Base-by-base conservation (phyloP, 2,797 vertebrate genomes). In the Coracias cyanogaster region DNA sequence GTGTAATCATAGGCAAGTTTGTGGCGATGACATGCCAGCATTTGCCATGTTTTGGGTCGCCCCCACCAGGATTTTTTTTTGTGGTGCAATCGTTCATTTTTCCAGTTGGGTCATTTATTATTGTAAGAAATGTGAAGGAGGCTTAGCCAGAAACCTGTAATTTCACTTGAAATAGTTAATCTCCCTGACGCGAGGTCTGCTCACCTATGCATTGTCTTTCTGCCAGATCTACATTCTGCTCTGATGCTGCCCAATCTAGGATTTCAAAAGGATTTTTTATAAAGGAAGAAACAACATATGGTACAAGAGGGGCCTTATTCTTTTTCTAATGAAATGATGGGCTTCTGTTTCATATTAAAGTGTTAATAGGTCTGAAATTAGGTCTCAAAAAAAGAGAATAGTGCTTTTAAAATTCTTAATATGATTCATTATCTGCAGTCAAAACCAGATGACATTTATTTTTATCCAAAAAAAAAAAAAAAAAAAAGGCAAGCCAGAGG, bases 291-390 rank as follows among this genome's bases (percentile, higher is more conserved):
- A 96, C 87, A 96, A 82, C 97, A 98, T 97, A 97, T 97, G 97
- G 95, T 94, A 87, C 81, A 92, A 94, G 86, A 97, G 93, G 85
- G 85, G 82, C 88, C 96, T 96, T 98, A 95, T 95, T 98, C 97
- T 86, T 87, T 97, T 96, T 81, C 93, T 98, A 97, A 98, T 97
- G 97, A 98, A 98, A 98, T 98, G 97, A 98, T 97, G 96, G 95
- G 97, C 96, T 97, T 98, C 97, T 98, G 97, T 98, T 98, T 98
- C 97, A 96, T 98, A 98, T 98, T 98, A 98, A 98, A 98, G 97
- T 98, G 97, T 98, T 98, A 98, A 98, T 98, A 97, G 95, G 94
- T 98, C 97, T 98, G 97, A 98, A 98, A 98, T 98, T 97, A 98
- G 97, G 97, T 97, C 98, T 98, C 96, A 85, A 96, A 94, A 96